Base-by-base conservation (phyloP, 1,140 invertebrate genomes). In the Akabosia matsudoensis region DNA sequence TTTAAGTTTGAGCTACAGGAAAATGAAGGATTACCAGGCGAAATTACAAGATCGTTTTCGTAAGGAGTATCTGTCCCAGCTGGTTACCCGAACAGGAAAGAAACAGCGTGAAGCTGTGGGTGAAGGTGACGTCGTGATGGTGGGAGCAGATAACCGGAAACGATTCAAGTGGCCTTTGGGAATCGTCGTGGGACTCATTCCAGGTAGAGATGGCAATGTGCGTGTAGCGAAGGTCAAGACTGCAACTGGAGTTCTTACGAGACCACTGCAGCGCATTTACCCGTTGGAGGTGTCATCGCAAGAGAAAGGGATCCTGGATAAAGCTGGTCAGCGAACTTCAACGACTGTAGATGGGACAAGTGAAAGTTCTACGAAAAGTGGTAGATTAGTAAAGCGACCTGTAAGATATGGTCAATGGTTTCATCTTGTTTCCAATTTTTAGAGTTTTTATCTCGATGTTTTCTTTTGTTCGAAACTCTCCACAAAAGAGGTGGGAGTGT, bases 181-280 rank as follows among this genome's bases (percentile, higher is more conserved):
- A 7, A n/a, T 28, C 3, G 30, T 67, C 1, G 7, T n/a, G 1
- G 61, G 31, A 67, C 24, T 67, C 4, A 16, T 67, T 30, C 24
- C 61, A 30, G 61, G 61, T 13, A 67, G 28, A 30, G 61, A 67
- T 31, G 30, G 30, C 61, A 31, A 30, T 10, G 7, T 7, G 10
- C 22, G 61, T 30, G 61, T 67, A 10, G 61, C n/a, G 7, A 67
- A 67, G n/a, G 61, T 67, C 7, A 67, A 67, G 30, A 67, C 61
- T 13, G 22, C 61, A 4, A 10, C 3, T 30, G 61, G 61, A 2
- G 28, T 30, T 10, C 28, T 67, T 13, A 30, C 28, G 10, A 28
- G 61, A 30, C 24, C 61, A 4, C 26, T 67, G 30, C 61, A 67
- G 61, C 61, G 61, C 14, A 2, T 67, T 2, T 67, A 67, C 31